Evolutionary conservation across 2,888 invertebrate species (phyloP).

Genomic region (Frankliniella fusca): DNA sequence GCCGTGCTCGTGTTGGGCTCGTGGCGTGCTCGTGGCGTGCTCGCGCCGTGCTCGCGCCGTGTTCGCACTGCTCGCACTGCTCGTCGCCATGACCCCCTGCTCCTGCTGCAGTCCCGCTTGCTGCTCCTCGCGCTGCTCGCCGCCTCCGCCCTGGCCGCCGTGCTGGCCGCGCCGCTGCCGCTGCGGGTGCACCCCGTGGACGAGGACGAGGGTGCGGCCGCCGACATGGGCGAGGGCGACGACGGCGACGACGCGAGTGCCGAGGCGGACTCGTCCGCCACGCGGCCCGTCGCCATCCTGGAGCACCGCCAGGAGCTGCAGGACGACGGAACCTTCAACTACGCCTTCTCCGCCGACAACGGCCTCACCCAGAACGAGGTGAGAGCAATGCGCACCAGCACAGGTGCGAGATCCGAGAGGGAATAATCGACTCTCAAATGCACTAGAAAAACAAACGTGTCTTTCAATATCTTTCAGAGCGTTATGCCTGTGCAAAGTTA

Average conservation of each 20-base stretch:
- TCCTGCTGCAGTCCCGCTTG: background rate
- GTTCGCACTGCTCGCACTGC: background rate
- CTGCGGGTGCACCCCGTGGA: slow-evolving; percentile 3
- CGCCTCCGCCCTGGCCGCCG: background rate
- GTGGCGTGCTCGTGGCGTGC: background rate
- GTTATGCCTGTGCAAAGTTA: no score
- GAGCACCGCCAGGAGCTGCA: slow-evolving; percentile 61
- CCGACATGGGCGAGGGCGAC: background rate
- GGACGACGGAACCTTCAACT: slow-evolving; percentile 64
- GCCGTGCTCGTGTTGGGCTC: background rate
- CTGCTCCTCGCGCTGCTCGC: background rate
- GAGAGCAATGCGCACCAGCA: slow-evolving; percentile 41
- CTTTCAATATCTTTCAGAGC: no score
- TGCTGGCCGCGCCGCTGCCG: background rate
- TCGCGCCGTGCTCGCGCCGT: background rate
- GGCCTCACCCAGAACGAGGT: slow-evolving; percentile 64
- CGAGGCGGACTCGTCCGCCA: slow-evolving; percentile 5
- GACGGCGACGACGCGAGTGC: slow-evolving; percentile 15
- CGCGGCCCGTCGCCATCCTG: slow-evolving; percentile 53
- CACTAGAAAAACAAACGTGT: no score
- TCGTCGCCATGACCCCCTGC: background rate
- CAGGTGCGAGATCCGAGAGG: no score
- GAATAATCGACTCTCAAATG: no score
- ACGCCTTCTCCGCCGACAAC: slow-evolving; percentile 65
- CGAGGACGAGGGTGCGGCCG: background rate